These are phyloP conservation scores for Sinosuthora webbiana DNA, from an alignment of 2,113 vertebrate genomes.

Conservation along the genomic window DNA sequence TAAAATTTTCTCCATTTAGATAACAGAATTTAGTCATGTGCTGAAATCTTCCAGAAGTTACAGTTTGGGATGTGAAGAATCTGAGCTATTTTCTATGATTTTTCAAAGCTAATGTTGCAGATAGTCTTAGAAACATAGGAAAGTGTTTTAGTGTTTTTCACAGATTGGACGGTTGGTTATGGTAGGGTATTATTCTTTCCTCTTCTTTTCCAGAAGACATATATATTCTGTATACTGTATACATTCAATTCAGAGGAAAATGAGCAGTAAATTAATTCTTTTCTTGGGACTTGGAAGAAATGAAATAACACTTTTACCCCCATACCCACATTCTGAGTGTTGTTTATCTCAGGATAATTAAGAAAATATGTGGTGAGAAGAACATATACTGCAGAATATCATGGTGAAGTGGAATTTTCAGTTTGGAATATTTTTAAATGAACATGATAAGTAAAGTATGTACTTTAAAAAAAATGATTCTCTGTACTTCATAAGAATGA, in stretches of 20 bases:
- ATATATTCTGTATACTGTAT: neutral
- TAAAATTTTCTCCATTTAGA: neutral
- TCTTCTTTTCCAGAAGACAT: neutral
- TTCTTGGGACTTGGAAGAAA: neutral
- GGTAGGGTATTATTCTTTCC: neutral
- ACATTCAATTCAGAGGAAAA: neutral
- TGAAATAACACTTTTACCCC: rapidly evolving
- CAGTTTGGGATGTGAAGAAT: neutral
- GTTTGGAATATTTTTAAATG: neutral
- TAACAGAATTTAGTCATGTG: neutral
- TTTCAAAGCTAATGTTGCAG: neutral
- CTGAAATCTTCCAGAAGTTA: neutral
- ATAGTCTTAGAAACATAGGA: neutral
- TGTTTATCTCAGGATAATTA: neutral
- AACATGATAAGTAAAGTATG: neutral
- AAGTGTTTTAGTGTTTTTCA: neutral
- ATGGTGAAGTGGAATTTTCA: neutral
- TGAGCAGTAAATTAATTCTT: neutral
- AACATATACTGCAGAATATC: neutral
- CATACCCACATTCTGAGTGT: rapidly evolving
- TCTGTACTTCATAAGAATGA: neutral
- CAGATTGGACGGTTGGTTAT: neutral
- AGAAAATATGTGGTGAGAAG: neutral
- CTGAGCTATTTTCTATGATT: neutral
- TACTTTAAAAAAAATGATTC: neutral